Percentiles rank a stretch among this genome's conserved stretches.
phyloP scores from a whole-genome alignment of 2,888 invertebrate genomes.

The Limenitis arthemis region DNA sequence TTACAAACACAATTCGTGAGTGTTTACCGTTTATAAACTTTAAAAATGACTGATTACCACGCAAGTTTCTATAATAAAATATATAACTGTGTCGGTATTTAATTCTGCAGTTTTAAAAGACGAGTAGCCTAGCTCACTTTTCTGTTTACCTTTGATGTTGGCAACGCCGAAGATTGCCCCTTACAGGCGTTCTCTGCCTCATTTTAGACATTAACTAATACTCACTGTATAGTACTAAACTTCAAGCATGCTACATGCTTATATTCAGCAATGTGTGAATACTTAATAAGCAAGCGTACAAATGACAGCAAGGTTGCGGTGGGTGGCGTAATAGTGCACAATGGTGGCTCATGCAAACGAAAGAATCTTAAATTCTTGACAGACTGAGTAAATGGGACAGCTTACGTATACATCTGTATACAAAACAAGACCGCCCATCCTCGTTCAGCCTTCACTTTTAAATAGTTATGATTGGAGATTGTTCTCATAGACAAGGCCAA shows the following conservation, averaged over 20 bases:
- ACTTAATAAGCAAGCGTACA: constrained; percentile 49
- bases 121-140: too few relatives aligned
- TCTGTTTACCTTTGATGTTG: too few relatives aligned
- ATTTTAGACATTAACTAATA: constrained; percentile 30
- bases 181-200: too few relatives aligned
- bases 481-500: constrained; percentile 16
- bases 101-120: too few relatives aligned
- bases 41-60: too few relatives aligned
- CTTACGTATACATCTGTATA: constrained; percentile 20
- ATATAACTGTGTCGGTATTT: too few relatives aligned
- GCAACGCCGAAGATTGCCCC: too few relatives aligned
- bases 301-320: constrained; percentile 53
- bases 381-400: constrained; percentile 19
- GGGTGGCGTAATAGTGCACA: constrained; percentile 33
- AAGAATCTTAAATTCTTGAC: constrained; percentile 18
- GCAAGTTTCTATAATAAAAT: too few relatives aligned
- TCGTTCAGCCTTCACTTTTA: constrained; percentile 21
- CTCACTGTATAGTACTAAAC: constrained; percentile 55
- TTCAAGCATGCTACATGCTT: constrained; percentile 50
- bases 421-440: constrained; percentile 13
- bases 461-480: constrained; percentile 15
- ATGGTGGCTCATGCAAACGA: constrained; percentile 21
- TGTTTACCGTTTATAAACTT: too few relatives aligned
- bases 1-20: too few relatives aligned
- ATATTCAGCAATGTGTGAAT: constrained; percentile 57